Conservation (phyloP, 1,140 invertebrate species). For the Teleogryllus occipitalis region DNA sequence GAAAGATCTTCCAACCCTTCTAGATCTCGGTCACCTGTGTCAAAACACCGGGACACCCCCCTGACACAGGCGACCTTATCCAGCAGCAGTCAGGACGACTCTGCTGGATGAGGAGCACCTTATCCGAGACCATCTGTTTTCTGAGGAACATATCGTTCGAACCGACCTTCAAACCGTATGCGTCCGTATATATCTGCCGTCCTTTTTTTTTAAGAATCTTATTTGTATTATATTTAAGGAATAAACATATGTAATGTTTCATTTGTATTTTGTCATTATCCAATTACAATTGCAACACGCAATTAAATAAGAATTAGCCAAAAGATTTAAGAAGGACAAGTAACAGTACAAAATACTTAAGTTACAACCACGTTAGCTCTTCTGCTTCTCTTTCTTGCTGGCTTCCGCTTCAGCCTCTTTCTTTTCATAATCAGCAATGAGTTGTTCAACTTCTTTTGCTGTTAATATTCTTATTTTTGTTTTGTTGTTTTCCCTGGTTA, state of each 20-base stretch:
- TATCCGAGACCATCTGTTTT: no score
- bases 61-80: no score
- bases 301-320: neutral
- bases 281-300: neutral
- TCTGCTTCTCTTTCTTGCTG: slow-evolving; percentile 56
- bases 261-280: neutral
- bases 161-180: no score
- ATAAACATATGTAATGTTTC: neutral
- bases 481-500: slow-evolving; percentile 73
- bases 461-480: slow-evolving; percentile 79
- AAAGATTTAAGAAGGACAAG: neutral
- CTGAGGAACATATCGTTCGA: no score
- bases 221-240: neutral
- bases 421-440: slow-evolving; percentile 86
- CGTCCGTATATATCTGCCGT: no score
- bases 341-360: neutral
- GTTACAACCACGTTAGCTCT: slow-evolving; percentile 10
- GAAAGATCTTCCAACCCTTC: no score
- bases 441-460: slow-evolving; percentile 68
- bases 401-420: slow-evolving; percentile 77
- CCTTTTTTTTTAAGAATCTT: slow-evolving; percentile 47
- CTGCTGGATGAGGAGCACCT: no score
- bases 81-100: no score
- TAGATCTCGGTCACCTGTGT: no score
- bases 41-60: no score